A percentile compares a stretch with the other conserved stretches of the same genome.
Conservation (phyloP, 2,113 vertebrate species). For the Amblyopsis rosae region DNA sequence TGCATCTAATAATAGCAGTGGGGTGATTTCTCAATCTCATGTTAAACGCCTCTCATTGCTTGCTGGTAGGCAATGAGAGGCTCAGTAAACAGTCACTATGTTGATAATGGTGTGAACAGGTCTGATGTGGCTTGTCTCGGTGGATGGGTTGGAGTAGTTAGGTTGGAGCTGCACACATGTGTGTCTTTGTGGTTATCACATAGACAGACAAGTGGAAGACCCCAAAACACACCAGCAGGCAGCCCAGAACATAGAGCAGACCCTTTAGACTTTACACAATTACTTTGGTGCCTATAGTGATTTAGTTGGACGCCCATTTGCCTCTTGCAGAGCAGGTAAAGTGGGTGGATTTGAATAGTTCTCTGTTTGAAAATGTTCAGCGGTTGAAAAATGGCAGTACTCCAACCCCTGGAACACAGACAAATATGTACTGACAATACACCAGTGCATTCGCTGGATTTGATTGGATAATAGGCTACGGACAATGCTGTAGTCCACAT, state of each 20-base stretch:
- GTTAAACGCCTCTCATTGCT: background rate
- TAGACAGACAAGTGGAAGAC: conserved; percentile 16
- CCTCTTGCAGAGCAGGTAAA: conserved; percentile 20
- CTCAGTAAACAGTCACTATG: conserved; percentile 20
- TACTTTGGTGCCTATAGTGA: conserved; percentile 30
- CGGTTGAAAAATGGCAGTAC: conserved; percentile 1
- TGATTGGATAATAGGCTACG: no score
- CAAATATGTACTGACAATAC: no score
- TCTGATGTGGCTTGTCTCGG: conserved; percentile 7
- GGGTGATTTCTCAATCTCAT: no score
- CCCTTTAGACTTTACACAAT: conserved; percentile 11
- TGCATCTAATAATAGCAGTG: no score
- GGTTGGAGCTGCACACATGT: conserved; percentile 39
- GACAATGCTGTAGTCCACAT: background rate
- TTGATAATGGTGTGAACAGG: conserved; percentile 14
- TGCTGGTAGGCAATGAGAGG: conserved; percentile 7
- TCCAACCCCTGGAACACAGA: background rate
- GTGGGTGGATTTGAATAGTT: conserved; percentile 3
- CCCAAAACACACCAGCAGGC: background rate
- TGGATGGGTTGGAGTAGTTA: conserved; percentile 42
- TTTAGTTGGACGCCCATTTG: conserved; percentile 11
- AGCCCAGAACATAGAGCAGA: conserved; percentile 9
- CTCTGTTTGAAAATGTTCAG: conserved; percentile 1
- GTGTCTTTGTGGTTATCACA: conserved; percentile 33
- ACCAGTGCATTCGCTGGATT: no score